Conservation (phyloP, 2,113 vertebrate species). For the Salvelinus sp. region DNA sequence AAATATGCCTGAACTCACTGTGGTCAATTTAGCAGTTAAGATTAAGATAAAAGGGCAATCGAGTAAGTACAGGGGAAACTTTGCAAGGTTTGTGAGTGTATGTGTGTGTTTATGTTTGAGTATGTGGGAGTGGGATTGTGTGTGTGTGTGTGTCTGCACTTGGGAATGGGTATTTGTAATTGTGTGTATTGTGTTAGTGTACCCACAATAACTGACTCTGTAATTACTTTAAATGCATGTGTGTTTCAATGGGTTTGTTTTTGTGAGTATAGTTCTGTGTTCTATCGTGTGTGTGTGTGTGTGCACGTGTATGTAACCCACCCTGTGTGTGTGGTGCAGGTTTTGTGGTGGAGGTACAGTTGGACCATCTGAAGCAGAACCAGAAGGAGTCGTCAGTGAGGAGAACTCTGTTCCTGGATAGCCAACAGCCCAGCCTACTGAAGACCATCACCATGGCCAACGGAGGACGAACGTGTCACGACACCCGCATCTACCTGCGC, state of each 20-base stretch:
- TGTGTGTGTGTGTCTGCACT: not conserved
- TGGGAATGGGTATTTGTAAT: not conserved
- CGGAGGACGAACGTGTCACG: conserved; percentile 72
- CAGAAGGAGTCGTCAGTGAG: conserved; percentile 80
- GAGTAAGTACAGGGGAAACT: conserved; percentile 51
- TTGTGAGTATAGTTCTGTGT: not conserved
- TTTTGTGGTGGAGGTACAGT: conserved; percentile 83
- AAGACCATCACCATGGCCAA: conserved; percentile 73
- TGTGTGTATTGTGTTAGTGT: conserved; percentile 9
- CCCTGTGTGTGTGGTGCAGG: conserved; percentile 55
- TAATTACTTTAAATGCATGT: not conserved
- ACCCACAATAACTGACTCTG: not conserved
- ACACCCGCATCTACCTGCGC: conserved; percentile 83
- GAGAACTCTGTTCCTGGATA: conserved; percentile 80
- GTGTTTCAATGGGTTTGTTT: conserved; percentile 11
- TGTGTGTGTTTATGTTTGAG: conserved; percentile 1
- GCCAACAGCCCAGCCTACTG: conserved; percentile 71
- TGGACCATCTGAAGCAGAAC: conserved; percentile 82
- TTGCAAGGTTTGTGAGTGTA: conserved; percentile 24
- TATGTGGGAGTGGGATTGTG: not conserved
- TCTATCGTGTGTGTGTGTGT: not conserved
- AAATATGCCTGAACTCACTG: conserved; percentile 60
- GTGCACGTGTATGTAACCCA: not conserved
- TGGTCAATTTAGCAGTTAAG: conserved; percentile 61
- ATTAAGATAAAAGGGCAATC: conserved; percentile 62